Percentiles rank a stretch among this genome's conserved stretches.
Conservation (phyloP, 2,113 vertebrate species). For the Pterocles gutturalis region DNA sequence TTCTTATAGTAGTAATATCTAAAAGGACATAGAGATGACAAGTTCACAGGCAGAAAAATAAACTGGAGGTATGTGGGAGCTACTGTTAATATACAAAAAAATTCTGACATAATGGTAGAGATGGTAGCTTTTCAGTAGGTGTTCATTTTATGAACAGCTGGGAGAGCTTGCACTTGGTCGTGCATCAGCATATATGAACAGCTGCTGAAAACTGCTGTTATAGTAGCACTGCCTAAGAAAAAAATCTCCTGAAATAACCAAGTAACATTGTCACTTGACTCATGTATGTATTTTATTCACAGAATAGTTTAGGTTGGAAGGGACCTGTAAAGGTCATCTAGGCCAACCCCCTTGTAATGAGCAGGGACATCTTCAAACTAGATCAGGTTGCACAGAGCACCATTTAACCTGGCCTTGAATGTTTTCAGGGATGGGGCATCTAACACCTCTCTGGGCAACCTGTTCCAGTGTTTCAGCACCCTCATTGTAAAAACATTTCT, state of each 20-base stretch:
- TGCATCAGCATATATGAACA: not conserved
- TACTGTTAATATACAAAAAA: not conserved
- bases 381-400: too few species aligned
- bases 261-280: not conserved
- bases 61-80: not conserved
- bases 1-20: not conserved
- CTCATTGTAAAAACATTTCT: too few species aligned
- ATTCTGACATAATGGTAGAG: not conserved
- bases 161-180: not conserved
- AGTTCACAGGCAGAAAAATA: not conserved
- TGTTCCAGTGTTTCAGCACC: too few species aligned
- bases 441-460: too few species aligned
- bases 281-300: not conserved
- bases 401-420: too few species aligned
- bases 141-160: not conserved
- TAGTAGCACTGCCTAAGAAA: not conserved
- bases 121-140: not conserved
- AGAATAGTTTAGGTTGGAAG: too few species aligned
- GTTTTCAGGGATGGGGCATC: too few species aligned
- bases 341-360: too few species aligned
- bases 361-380: too few species aligned
- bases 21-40: not conserved
- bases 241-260: not conserved
- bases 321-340: too few species aligned
- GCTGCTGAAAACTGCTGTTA: not conserved